Evolutionary conservation across 2,888 invertebrate genomes (phyloP).

Genomic region (Actias luna): DNA sequence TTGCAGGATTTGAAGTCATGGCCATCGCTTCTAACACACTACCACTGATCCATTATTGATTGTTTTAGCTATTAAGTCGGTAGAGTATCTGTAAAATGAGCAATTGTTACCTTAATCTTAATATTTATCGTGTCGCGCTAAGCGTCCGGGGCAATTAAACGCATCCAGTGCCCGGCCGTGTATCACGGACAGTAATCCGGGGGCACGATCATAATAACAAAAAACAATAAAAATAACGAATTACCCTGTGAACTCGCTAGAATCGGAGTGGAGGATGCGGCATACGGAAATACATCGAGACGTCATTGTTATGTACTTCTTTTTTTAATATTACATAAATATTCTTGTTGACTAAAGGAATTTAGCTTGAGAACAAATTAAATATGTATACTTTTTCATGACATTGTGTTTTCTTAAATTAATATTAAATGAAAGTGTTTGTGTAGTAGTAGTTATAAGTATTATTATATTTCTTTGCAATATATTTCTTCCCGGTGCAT

Average conservation of each 20-base stretch:
- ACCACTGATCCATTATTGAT: too few relatives aligned
- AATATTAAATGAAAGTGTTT: too few relatives aligned
- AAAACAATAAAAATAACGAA: constrained; percentile 82
- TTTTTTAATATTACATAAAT: neutral
- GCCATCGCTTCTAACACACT: too few relatives aligned
- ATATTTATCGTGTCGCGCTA: constrained; percentile 67
- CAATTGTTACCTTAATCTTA: constrained; percentile 74
- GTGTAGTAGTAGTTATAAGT: too few relatives aligned
- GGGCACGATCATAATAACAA: constrained; percentile 81
- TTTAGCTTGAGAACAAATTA: too few relatives aligned
- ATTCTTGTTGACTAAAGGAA: too few relatives aligned
- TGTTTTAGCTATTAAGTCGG: too few relatives aligned
- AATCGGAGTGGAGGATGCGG: constrained; percentile 57
- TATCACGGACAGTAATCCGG: constrained; percentile 73
- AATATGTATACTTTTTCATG: too few relatives aligned
- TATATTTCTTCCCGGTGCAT: too few relatives aligned
- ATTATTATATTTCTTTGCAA: too few relatives aligned
- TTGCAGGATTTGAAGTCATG: too few relatives aligned
- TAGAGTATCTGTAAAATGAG: neutral
- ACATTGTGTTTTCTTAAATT: too few relatives aligned
- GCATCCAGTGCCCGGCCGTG: constrained; percentile 74
- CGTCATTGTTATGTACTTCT: constrained; percentile 12
- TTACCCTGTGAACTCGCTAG: constrained; percentile 74
- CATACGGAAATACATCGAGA: constrained; percentile 40
- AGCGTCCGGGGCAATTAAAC: constrained; percentile 77